Evolutionary conservation across 2,888 invertebrate species (phyloP), one percentile per base, ranked within the genome.

Genomic region (Cetonia aurata): DNA sequence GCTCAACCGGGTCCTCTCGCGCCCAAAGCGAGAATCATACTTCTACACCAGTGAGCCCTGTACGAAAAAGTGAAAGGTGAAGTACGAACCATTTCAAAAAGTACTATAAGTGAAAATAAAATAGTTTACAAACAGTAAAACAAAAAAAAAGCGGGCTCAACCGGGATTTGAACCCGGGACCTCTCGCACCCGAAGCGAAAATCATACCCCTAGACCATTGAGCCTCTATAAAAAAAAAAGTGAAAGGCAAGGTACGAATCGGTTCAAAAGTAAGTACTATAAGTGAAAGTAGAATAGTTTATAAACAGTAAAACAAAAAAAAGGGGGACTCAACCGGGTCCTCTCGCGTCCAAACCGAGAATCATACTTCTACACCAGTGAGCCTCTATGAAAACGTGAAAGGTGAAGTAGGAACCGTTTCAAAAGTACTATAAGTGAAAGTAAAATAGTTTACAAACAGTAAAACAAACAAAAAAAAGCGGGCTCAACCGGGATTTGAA

Each of bases 171-270:
- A 84, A 84, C 83, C 83, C 84, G 84, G 83, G 84, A 84, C 83
- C 83, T 85, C 85, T 84, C 84, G 84, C 85, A 84, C 85, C 85
- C 84, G 83, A 85, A 84, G 85, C 84, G 84, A 85, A 82, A 85
- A 85, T 85, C 84, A 85, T 85, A 85, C 84, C 84, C 84, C 85
- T 85, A 85, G 84, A 84, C 85, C 84, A 85, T 81, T 85, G 84
- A 85, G 85, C 84, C 84, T 52, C 19, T 3, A 6, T 59, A 33
- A 6, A 42, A 1, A 17, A 59, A 72, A 69, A 31, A 12, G 46
- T n/a, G 48, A 6, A 48, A 48, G 13, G 48, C 13, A 3, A 15
- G 1, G n/a, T 48, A 6, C 12, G 6, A 1, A 6, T 48, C 15
- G 15, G 0, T 33, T 33, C 33, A 6, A 33, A n/a, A n/a, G n/a